A percentile compares a stretch with the other conserved stretches of the same genome.
These are phyloP conservation scores for Drosophila flavopinicola DNA, from an alignment of 2,888 invertebrate genomes.

Conservation along the genomic window DNA sequence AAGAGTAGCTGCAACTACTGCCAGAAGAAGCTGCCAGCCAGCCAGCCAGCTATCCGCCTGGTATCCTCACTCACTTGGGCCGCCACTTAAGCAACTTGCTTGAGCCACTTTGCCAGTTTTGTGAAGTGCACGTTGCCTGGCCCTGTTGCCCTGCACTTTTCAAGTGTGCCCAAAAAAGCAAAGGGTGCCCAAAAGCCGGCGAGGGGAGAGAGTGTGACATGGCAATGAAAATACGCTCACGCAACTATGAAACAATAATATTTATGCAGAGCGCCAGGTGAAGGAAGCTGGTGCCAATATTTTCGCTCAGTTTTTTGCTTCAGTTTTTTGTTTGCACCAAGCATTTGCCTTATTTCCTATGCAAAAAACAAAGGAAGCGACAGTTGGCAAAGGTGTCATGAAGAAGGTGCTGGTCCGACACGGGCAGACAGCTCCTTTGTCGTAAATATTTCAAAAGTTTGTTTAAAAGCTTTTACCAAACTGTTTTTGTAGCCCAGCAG, in stretches of 20 bases:
- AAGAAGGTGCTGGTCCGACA: constrained; percentile 18
- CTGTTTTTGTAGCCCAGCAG: constrained; percentile 16
- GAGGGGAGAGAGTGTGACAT: constrained; percentile 38
- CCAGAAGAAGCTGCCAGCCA: constrained; percentile 23
- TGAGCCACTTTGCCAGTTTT: constrained; percentile 37
- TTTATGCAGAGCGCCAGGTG: constrained; percentile 63
- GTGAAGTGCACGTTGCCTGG: constrained; percentile 19
- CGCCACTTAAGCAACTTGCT: constrained; percentile 62
- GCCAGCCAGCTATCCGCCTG: constrained; percentile 14
- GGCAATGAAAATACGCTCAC: constrained; percentile 48
- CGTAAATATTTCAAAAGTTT: constrained; percentile 72
- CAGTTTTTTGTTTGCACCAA: constrained; percentile 43
- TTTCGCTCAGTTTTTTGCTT: constrained; percentile 22
- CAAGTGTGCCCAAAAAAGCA: constrained; percentile 25
- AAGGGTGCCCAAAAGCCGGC: background rate
- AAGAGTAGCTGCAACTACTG: constrained; percentile 25
- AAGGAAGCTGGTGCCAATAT: constrained; percentile 57
- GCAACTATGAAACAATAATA: constrained; percentile 65
- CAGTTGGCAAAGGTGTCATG: constrained; percentile 8
- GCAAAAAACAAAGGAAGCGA: constrained; percentile 39
- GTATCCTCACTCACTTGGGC: constrained; percentile 41
- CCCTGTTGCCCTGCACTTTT: constrained; percentile 9
- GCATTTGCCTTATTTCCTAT: constrained; percentile 57
- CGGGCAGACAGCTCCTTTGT: constrained; percentile 26
- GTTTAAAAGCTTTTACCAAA: constrained; percentile 73